Percentiles rank a stretch among this genome's conserved stretches.
These are phyloP conservation scores for Bergia sp. DNA, from an alignment of 92 coral and sea anemone genomes.

Conservation along the genomic window DNA sequence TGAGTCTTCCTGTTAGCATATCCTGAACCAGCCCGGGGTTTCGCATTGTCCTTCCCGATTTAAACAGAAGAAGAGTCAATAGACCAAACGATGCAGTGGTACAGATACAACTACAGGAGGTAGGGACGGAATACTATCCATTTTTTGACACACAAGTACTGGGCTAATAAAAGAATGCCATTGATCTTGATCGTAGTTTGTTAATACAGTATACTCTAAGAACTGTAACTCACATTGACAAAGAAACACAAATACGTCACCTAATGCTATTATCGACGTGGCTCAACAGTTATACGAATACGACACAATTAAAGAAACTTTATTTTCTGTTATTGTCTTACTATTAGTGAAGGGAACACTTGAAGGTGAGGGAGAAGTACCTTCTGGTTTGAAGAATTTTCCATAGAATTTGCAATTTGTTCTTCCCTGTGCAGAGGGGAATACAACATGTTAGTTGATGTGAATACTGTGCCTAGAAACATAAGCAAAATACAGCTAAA, in stretches of 20 bases:
- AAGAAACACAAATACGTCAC: background rate
- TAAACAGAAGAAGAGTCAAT: background rate
- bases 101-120: background rate
- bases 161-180: no score
- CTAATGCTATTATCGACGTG: no score
- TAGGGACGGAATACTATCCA: background rate
- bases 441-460: background rate
- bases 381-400: conserved; percentile 2
- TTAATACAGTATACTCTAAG: background rate
- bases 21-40: conserved; percentile 13
- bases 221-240: background rate
- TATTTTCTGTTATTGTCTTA: no score
- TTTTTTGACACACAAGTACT: background rate
- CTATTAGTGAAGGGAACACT: background rate
- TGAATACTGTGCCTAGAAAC: background rate
- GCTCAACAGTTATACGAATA: no score
- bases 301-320: no score
- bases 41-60: background rate
- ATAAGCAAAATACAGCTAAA: background rate
- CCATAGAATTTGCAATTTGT: background rate
- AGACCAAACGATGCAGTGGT: background rate
- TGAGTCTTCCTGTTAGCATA: background rate
- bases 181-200: background rate
- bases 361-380: background rate
- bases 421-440: background rate